phyloP scores from a whole-genome alignment of 2,888 invertebrate species.

The Coleophora deauratella region DNA sequence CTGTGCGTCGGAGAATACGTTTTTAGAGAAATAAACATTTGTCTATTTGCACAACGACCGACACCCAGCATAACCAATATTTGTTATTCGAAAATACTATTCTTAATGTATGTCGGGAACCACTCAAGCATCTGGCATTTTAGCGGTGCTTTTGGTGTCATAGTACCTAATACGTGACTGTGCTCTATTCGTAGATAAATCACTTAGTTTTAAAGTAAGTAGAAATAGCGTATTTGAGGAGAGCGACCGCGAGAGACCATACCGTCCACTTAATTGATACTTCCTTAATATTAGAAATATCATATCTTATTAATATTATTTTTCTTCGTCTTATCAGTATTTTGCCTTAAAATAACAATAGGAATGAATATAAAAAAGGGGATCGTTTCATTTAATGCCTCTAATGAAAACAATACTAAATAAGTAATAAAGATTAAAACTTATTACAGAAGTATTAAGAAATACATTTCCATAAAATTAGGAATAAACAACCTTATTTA shows the following conservation, averaged over 20 bases:
- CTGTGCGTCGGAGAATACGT: slow-evolving; percentile 58
- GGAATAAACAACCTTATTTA: slow-evolving; percentile 39
- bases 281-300: slow-evolving; percentile 26
- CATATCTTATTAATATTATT: slow-evolving; percentile 30
- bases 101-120: slow-evolving; percentile 64
- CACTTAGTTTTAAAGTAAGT: too few relatives aligned
- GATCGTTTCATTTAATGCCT: too few relatives aligned
- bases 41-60: slow-evolving; percentile 67
- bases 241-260: too few relatives aligned
- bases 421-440: too few relatives aligned
- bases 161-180: slow-evolving; percentile 2
- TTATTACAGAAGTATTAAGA: too few relatives aligned
- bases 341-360: too few relatives aligned
- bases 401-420: too few relatives aligned
- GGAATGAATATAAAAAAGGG: too few relatives aligned
- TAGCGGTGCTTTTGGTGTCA: slow-evolving; percentile 59
- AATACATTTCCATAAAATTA: slow-evolving; percentile 5
- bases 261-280: too few relatives aligned
- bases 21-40: slow-evolving; percentile 71
- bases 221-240: too few relatives aligned
- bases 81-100: slow-evolving; percentile 72
- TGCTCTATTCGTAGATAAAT: too few relatives aligned
- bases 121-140: slow-evolving; percentile 54
- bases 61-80: slow-evolving; percentile 65
- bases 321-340: too few relatives aligned